phyloP scores from a whole-genome alignment of 2,888 invertebrate genomes.

The Chirona hameri region DNA sequence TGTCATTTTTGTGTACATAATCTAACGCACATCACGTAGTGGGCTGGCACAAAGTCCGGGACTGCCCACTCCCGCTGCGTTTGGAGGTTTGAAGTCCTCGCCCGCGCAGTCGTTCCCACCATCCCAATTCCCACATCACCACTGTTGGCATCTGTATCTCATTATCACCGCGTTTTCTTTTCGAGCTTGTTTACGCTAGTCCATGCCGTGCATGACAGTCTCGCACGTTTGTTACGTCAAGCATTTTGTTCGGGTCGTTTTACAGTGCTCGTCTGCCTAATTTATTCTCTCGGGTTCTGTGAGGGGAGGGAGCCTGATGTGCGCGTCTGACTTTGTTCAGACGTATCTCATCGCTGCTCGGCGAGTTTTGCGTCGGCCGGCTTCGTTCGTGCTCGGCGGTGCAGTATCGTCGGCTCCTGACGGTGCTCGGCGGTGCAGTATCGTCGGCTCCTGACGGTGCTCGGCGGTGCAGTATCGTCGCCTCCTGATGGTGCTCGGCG shows the following conservation, averaged over 20 bases:
- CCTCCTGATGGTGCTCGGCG: too few relatives aligned
- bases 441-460: neutral
- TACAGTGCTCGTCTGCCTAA: neutral
- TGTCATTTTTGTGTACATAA: neutral
- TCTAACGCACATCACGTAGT: neutral
- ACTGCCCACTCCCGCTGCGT: too few relatives aligned
- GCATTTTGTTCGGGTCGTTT: neutral
- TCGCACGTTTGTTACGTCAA: neutral
- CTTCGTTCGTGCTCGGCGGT: neutral
- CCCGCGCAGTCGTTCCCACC: neutral
- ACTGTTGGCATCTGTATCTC: neutral
- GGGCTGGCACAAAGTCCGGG: neutral
- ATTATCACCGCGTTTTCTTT: neutral
- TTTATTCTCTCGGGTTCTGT: neutral
- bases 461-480: too few relatives aligned
- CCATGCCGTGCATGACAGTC: neutral
- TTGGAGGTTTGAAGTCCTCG: neutral
- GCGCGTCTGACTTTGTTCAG: neutral
- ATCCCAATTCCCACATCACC: neutral
- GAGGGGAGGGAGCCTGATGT: neutral
- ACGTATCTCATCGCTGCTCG: neutral
- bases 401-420: neutral
- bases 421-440: neutral
- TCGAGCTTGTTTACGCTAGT: constrained; percentile 9
- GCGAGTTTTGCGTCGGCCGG: neutral